Base-by-base conservation (phyloP, 1,140 invertebrate species). In the Musca domestica region DNA sequence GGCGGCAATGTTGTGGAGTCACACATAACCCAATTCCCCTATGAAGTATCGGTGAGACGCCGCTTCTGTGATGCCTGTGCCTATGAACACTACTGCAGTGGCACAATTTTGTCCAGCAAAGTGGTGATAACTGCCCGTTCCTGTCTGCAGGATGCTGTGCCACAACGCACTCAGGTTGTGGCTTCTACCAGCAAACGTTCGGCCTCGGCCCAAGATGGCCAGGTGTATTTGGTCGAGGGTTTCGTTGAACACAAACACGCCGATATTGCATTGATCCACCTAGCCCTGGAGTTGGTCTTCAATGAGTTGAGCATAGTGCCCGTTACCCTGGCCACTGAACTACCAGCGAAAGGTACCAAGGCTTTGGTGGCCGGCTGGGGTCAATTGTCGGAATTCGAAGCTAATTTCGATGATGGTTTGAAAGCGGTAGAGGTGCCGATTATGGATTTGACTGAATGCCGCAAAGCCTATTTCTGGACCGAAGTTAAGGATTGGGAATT, bases 101-200 rank as follows among this genome's bases (percentile, higher is more conserved):
- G 74, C 0, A 48, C 48, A 27, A 41, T 78, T 6, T 15, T 77
- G n/a, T 65, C 73, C n/a, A 54, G 51, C 3, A 58, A 68, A 0
- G 84, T 80, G 66, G 75, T 87, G 27, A 27, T 87, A 0, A 87
- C 85, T 3, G 87, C 88, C 4, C 87, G 86, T 19, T 87, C 89
- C 70, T 89, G 88, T 70, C 71, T 79, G 3, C 64, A 76, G 48
- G 74, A 75, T 48, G 69, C 73, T 0, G 15, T 25, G 34, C 64
- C 58, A 10, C 64, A 69, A 22, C 65, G 74, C 48, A 75, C 74
- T 20, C 22, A 78, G 6, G 68, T 79, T 9, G 71, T 78, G 3
- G 74, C 71, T 0, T 76, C 75, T 1, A 70, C 72, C 0, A 72
- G 71, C 6, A 25, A 66, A 6, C 74, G 27, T 12, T 66, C 72